phyloP scores from a whole-genome alignment of 2,888 invertebrate genomes.

The Synergus umbraculus region DNA sequence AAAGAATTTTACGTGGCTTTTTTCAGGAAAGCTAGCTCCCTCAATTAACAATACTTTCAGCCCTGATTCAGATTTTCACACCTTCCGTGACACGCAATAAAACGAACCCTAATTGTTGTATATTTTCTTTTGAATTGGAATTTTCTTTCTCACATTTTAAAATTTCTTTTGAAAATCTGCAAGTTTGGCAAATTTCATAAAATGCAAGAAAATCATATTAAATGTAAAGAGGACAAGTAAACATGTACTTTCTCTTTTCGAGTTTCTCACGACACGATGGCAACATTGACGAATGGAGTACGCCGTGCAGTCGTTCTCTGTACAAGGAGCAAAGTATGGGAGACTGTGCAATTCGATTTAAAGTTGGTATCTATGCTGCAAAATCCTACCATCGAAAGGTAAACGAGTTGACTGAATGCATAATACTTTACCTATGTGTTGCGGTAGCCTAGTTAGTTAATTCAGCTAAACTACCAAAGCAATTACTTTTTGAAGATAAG shows the following conservation, averaged over 20 bases:
- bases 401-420: conserved; percentile 30
- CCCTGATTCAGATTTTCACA: neutral
- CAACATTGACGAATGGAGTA: conserved; percentile 34
- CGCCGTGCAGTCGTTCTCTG: conserved; percentile 17
- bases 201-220: neutral
- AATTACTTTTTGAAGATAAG: conserved; percentile 36
- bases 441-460: conserved; percentile 26
- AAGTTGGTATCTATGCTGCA: conserved; percentile 13
- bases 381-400: conserved; percentile 37
- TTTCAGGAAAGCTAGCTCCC: neutral
- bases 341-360: conserved; percentile 24
- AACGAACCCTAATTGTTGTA: neutral
- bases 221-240: conserved; percentile 28
- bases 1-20: conserved; percentile 3
- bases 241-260: conserved; percentile 27
- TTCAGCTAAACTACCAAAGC: conserved; percentile 11
- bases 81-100: neutral
- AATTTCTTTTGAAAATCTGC: neutral
- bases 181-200: neutral
- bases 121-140: neutral
- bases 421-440: neutral
- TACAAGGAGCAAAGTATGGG: conserved; percentile 15
- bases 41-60: neutral
- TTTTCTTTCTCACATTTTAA: neutral
- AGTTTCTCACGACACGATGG: conserved; percentile 38